Conservation (phyloP, 2,797 vertebrate species). For the Acanthopagrus latus region DNA sequence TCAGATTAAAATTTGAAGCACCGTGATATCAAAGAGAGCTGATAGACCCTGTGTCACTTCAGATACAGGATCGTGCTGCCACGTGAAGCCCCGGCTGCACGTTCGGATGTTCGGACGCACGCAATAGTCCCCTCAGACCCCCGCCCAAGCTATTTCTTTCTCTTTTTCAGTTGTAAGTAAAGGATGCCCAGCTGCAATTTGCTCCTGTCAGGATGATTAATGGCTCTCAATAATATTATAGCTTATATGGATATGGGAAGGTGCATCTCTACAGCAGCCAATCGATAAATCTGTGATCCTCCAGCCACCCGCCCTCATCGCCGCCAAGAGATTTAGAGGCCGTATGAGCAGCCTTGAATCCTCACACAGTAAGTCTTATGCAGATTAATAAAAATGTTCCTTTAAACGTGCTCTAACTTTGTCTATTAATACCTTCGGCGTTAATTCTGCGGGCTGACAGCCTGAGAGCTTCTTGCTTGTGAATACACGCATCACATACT, state of each 20-base stretch:
- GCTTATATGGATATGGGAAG: slow-evolving; percentile 85
- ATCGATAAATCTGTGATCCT: slow-evolving; percentile 86
- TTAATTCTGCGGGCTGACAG: slow-evolving; percentile 54
- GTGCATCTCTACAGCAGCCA: slow-evolving; percentile 81
- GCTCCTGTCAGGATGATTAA: slow-evolving; percentile 86
- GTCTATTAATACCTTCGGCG: slow-evolving; percentile 54
- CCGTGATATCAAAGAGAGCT: slow-evolving; percentile 25
- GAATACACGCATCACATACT: not conserved
- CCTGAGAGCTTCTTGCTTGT: slow-evolving; percentile 8
- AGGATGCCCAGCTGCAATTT: slow-evolving; percentile 81
- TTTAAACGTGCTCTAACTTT: slow-evolving; percentile 63
- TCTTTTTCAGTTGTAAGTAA: slow-evolving; percentile 74
- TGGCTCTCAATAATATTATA: slow-evolving; percentile 85
- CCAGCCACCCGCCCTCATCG: slow-evolving; percentile 63
- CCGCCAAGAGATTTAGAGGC: slow-evolving; percentile 75
- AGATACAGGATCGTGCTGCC: slow-evolving; percentile 23
- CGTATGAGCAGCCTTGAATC: slow-evolving; percentile 67
- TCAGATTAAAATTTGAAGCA: slow-evolving; percentile 35
- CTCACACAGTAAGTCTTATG: slow-evolving; percentile 73
- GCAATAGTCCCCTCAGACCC: slow-evolving; percentile 39
- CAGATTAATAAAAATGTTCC: slow-evolving; percentile 77
- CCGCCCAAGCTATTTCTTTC: slow-evolving; percentile 38
- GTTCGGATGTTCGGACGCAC: slow-evolving; percentile 44
- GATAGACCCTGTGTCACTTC: slow-evolving; percentile 32
- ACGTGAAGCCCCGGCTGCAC: not conserved